These are phyloP conservation scores for Melieria picta DNA, from an alignment of 2,888 invertebrate genomes.

Conservation along the genomic window DNA sequence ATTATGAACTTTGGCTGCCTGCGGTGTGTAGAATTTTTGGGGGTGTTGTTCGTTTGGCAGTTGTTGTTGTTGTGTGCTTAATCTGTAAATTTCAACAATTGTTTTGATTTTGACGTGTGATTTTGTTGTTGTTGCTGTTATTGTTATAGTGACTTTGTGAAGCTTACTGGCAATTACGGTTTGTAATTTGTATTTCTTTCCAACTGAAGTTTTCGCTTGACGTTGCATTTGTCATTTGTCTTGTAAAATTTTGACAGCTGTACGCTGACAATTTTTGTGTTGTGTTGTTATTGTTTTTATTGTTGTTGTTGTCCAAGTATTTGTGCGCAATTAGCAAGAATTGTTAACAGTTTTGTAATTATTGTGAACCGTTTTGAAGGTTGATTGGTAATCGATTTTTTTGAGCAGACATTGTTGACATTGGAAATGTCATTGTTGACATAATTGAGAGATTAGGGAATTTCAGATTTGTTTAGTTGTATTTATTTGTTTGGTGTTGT, in stretches of 20 bases:
- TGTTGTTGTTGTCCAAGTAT: slow-evolving; percentile 41
- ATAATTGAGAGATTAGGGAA: slow-evolving; percentile 26
- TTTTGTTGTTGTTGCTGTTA: neutral
- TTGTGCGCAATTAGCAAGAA: slow-evolving; percentile 48
- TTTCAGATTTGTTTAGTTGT: slow-evolving; percentile 3
- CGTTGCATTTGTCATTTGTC: slow-evolving; percentile 16
- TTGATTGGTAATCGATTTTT: slow-evolving; percentile 20
- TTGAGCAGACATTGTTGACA: slow-evolving; percentile 9
- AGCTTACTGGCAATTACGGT: slow-evolving; percentile 29
- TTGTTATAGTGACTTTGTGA: neutral
- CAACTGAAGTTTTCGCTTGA: neutral
- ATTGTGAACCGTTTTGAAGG: neutral
- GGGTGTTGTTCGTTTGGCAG: no score
- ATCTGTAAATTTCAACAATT: no score
- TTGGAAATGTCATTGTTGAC: slow-evolving; percentile 34
- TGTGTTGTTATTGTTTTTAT: slow-evolving; percentile 41
- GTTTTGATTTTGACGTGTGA: slow-evolving; percentile 20
- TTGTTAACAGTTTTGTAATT: slow-evolving; percentile 44
- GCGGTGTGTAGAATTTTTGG: no score
- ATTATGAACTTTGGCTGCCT: no score
- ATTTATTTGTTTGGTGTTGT: neutral
- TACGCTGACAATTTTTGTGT: slow-evolving; percentile 47
- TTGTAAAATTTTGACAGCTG: slow-evolving; percentile 50
- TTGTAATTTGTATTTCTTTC: slow-evolving; percentile 13
- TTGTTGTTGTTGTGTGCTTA: no score